Base-by-base conservation (phyloP, 1,140 invertebrate species). In the Drosophila willistoni region DNA sequence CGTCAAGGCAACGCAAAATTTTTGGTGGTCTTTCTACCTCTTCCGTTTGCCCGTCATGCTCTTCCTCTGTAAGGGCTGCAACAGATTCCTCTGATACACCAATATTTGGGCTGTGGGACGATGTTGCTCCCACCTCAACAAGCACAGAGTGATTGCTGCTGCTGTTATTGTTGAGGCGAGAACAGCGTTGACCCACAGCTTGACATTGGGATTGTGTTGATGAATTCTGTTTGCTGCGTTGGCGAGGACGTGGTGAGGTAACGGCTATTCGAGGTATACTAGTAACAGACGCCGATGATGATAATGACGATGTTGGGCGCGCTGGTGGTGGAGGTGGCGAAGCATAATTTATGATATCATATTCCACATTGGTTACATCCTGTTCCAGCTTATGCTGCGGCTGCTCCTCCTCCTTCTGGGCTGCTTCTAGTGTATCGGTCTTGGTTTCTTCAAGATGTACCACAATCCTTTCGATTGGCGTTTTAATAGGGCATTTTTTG, bases 341-440 rank as follows among this genome's bases (percentile, higher is more conserved):
- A 4, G 87, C 79, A 34, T 73, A 83, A 63, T 86, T 87, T 14
- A 86, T 86, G 41, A 86, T 81, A 71, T 87, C 83, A 66, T 83
- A 86, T 60, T 87, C 84, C 47, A 86, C 69, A 41, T 64, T 56
- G 39, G 83, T 71, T 7, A 82, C 67, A 67, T 83, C 82, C 54
- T 68, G 44, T 6, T 25, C 13, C n/a, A 34, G 44, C 22, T 39
- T 10, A n/a, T 13, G 47, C 29, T 39, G 12, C 7, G 33, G 6
- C 13, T 54, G 10, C 34, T 17, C 73, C n/a, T 17, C 73, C n/a
- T 57, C 41, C 10, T 14, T 9, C 10, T 4, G 19, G 9, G 13
- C 9, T 3, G 7, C 25, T 25, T 4, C 3, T 25, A 25, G 22
- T 25, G 22, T 25, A 4, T 25, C 22, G 22, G 56, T 22, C 5